Base-by-base conservation (phyloP, 2,888 invertebrate species). In the Melangyna quadrimaculata region DNA sequence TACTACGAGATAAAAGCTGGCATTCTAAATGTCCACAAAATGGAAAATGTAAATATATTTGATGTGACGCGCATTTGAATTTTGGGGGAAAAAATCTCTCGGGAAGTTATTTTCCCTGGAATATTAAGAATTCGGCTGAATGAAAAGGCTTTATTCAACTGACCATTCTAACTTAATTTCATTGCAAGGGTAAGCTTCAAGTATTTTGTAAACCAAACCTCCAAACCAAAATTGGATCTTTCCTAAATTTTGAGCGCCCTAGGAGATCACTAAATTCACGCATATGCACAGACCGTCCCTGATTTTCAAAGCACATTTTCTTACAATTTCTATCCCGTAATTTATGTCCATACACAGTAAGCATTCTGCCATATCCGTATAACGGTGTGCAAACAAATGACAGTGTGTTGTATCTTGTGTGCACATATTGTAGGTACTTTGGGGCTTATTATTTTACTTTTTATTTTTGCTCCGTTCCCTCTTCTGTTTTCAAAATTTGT, bases 391-490 rank as follows among this genome's bases (percentile, higher is more conserved):
- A 70, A 51, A 72, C 57, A 51, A 67, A 43, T 61, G 45, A 67
- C 57, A 59, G 70, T 72, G 77, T 82, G 45, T n/a, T n/a, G n/a
- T 80, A 7, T 40, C 4, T 40, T 40, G 61, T 77, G 65, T 81
- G 43, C 75, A 53, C 35, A 7, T 4, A 19, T 7, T 27, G 24
- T 27, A n/a, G 1, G 45, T 57, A 71, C 59, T 59, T 73, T 73
- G 72, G 27, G 37, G 72, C 61, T 73, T 45, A 72, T 73, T 79
- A 71, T 79, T 70, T 69, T 10, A 12, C 7, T 63, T 29, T 77
- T 67, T 32, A 9, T 51, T 22, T 67, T 40, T 51, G 43, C 40
- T 59, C 37, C 24, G n/a, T n/a, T 65, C 8, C 29, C 40, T 63
- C n/a, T 19, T 71, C 55, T 45, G 29, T 10, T n/a, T 24, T 37